Evolutionary conservation across 2,888 invertebrate genomes (phyloP), one percentile per base, ranked within the genome.

Genomic region (Siphlonurus alternatus): DNA sequence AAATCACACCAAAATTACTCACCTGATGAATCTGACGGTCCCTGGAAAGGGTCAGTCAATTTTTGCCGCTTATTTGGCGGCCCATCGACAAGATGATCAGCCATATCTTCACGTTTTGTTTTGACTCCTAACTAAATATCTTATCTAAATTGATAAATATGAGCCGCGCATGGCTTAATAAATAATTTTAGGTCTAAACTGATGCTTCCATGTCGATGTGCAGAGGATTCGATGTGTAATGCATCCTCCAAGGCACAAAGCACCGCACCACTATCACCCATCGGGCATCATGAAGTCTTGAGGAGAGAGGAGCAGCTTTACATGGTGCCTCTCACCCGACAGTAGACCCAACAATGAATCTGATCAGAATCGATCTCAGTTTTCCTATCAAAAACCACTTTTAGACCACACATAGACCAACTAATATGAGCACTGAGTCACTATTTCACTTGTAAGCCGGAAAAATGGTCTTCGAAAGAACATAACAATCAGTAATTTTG

Each of bases 51-150:
- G 81, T 88, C 86, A 75, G 81, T 79, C 80, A 94, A 87, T 81
- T 94, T 94, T 76, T 88, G 88, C 86, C 94, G 88, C 87, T 95
- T 94, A 77, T 87, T 92, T 79, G 94, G 93, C 85, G 93, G 94
- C 81, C 93, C 93, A 82, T 92, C 92, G 80, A 86, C 86, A 78
- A 90, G 85, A 82, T 90, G 90, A 85, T 94, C 94, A 82, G 92
- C 92, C 94, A 94, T 94, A n/a, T 75, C 75, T 74, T 73, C 73
- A 80, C 80, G 83, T 82, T 83, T 83, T 83, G 38, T 38, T 38
- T 38, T 38, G 38, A 15, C 38, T 38, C 38, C 38, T 38, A 38
- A 63, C 66, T 64, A 64, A 54, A 65, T 63, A 63, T 65, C 61
- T 25, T 76, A 76, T 76, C 77, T 76, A 75, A 72, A 72, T 72